These are phyloP conservation scores for Callosobruchus maculatus DNA, from an alignment of 2,888 invertebrate genomes.

Conservation along the genomic window DNA sequence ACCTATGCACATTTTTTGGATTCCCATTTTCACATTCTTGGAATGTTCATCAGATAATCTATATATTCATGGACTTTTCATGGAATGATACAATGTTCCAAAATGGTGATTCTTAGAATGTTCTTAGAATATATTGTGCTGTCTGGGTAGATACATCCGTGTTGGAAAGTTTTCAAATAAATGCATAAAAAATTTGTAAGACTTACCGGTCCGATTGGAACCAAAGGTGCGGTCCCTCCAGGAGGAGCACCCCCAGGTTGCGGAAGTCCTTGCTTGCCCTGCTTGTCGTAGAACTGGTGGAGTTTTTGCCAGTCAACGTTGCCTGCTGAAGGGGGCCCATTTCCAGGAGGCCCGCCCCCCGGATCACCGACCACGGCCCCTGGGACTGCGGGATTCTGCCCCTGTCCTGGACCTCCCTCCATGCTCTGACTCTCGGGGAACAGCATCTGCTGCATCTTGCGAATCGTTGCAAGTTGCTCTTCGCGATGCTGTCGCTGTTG, in stretches of 20 bases:
- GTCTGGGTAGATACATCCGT: too few species aligned
- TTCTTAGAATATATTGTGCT: too few species aligned
- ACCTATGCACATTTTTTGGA: too few species aligned
- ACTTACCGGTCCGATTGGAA: conserved; percentile 32
- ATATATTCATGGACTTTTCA: too few species aligned
- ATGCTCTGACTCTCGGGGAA: conserved; percentile 71
- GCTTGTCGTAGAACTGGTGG: conserved; percentile 77
- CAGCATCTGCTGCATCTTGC: conserved; percentile 89
- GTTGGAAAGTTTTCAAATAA: too few species aligned
- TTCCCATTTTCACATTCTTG: too few species aligned
- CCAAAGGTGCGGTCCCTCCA: conserved; percentile 28
- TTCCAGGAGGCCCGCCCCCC: conserved; percentile 18
- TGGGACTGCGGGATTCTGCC: conserved; percentile 24
- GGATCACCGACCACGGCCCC: conserved; percentile 10
- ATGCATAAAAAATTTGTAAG: too few species aligned
- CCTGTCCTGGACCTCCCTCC: conserved; percentile 32
- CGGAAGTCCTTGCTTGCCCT: conserved; percentile 41
- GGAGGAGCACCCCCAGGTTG: conserved; percentile 13
- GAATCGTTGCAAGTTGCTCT: conserved; percentile 84
- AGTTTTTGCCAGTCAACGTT: conserved; percentile 90
- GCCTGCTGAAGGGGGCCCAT: conserved; percentile 50
- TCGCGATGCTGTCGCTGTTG: conserved; percentile 93
- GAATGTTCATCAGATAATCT: too few species aligned
- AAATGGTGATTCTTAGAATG: too few species aligned
- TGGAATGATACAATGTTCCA: too few species aligned